Conservation (phyloP, 2,113 vertebrate genomes). For the Platysteira castanea region DNA sequence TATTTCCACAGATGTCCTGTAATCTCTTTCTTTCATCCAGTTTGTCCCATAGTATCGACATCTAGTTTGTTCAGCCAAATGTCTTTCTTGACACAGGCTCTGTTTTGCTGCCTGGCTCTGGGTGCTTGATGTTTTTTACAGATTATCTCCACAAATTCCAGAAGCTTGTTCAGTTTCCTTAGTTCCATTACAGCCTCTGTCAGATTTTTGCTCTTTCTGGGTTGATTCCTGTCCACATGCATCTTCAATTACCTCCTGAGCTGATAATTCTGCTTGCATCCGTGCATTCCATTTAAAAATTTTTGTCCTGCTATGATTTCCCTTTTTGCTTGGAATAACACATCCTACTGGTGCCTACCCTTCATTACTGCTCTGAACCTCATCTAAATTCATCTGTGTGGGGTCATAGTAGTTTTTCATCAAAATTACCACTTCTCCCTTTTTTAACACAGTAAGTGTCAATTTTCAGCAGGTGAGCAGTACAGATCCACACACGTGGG, state of each 20-base stretch:
- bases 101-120: not conserved
- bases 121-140: not conserved
- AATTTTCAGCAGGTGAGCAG: slow-evolving; percentile 39
- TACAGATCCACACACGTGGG: not conserved
- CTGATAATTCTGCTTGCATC: slow-evolving; percentile 3
- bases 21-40: not conserved
- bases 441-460: not conserved
- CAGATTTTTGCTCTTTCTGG: slow-evolving; percentile 9
- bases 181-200: not conserved
- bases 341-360: not conserved
- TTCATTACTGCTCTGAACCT: not conserved
- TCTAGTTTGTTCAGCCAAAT: not conserved
- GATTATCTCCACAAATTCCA: not conserved
- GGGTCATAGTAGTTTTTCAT: not conserved
- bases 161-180: not conserved
- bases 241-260: slow-evolving; percentile 7
- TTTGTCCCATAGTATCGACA: not conserved
- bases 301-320: slow-evolving; percentile 8
- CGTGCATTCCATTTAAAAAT: not conserved
- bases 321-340: slow-evolving; percentile 40
- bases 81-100: not conserved
- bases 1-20: not conserved
- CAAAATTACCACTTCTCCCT: not conserved
- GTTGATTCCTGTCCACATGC: not conserved
- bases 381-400: slow-evolving; percentile 7